Evolutionary conservation across 2,113 vertebrate species (phyloP), one percentile per base, ranked within the genome.

Genomic region (Galbula dea): DNA sequence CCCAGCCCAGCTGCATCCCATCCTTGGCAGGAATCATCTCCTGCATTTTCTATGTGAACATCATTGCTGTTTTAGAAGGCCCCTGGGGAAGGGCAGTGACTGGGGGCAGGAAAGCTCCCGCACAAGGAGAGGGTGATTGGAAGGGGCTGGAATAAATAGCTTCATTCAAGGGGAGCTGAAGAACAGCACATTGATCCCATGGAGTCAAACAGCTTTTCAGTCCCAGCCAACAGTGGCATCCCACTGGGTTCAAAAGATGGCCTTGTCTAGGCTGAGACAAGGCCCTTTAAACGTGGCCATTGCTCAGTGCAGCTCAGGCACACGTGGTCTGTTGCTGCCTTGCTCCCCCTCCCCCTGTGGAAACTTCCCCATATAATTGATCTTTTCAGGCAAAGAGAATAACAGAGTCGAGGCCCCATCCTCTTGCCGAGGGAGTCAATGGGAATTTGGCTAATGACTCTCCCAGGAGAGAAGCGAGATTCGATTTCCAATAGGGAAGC

Each of bases 241-340:
- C 97, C 5, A 57, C 58, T 63, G 96, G 86, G 89, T 76, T 97
- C 94, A 96, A 96, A 98, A 87, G 97, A 91, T 82, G 95, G 81
- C 90, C 95, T 96, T 96, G 95, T 97, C 94, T 96, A 74, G 49
- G 89, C 95, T 97, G 92, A 85, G 93, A 91, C 80, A 61, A 45
- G 74, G 68, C 62, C 80, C 94, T 96, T 97, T 85, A 92, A 91
- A 79, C 92, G 94, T 15, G 45, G 80, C 74, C 67, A 12, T 89
- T 94, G 75, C 48, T 96, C 72, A 76, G 76, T 88, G 71, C 41
- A 9, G 54, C 79, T 83, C 94, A 68, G 54, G 94, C 86, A 92
- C 94, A 87, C 62, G 43, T 10, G 10, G 67, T 73, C 68, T 41
- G 45, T 34, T 17, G 82, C 71, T 29, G 86, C 83, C 30, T 57